phyloP scores from a whole-genome alignment of 2,888 invertebrate species.

The Neoaliturus tenellus region DNA sequence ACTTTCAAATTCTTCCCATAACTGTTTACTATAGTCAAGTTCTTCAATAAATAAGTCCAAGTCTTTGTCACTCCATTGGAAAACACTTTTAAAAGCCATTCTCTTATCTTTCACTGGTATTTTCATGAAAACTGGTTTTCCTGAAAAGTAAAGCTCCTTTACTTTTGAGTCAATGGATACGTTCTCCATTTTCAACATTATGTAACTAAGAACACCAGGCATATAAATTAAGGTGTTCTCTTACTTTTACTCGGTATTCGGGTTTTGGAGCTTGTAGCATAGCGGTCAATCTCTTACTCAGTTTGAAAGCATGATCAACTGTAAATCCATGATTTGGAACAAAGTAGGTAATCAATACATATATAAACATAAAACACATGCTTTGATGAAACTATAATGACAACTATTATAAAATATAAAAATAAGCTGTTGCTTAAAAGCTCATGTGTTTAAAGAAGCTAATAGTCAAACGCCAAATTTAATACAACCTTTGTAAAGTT shows the following conservation, averaged over 20 bases:
- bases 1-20: background rate
- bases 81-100: background rate
- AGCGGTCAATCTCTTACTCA: background rate
- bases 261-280: constrained; percentile 29
- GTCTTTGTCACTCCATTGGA: constrained; percentile 20
- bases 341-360: background rate
- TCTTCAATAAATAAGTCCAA: constrained; percentile 35
- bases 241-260: constrained; percentile 3
- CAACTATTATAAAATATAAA: background rate
- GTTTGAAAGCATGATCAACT: constrained; percentile 27
- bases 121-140: constrained; percentile 19
- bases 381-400: background rate
- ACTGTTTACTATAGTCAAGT: constrained; percentile 2
- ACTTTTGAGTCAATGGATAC: background rate
- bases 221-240: constrained; percentile 22
- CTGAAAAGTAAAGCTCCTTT: background rate
- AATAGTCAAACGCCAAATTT: background rate
- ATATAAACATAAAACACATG: background rate
- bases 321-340: background rate
- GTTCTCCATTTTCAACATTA: background rate
- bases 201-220: constrained; percentile 29
- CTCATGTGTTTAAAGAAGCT: background rate
- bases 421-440: background rate
- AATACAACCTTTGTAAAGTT: background rate
- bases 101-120: background rate